A percentile compares a stretch with the other conserved stretches of the same genome.
These are phyloP conservation scores for Micrasema longulum DNA, from an alignment of 1,140 invertebrate species.

Conservation along the genomic window DNA sequence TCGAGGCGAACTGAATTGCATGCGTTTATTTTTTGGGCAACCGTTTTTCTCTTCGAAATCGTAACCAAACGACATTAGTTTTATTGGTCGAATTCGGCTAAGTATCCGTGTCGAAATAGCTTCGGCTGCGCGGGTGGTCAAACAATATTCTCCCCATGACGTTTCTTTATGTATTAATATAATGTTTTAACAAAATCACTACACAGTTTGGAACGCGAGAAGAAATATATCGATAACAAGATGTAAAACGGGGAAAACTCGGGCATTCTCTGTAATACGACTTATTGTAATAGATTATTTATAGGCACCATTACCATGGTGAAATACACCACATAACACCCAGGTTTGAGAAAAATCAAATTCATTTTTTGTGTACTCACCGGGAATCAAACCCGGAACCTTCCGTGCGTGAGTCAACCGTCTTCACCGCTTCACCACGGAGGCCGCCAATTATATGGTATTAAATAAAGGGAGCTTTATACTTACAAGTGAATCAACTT, in stretches of 20 bases:
- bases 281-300: no score
- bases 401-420: no score
- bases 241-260: background rate
- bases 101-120: slow-evolving; percentile 67
- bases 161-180: slow-evolving; percentile 48
- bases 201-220: no score
- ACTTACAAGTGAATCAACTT: slow-evolving; percentile 98
- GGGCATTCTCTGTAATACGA: no score
- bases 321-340: no score
- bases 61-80: slow-evolving; percentile 61
- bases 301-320: no score
- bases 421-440: no score
- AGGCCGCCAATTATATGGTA: background rate
- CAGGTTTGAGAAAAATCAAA: no score
- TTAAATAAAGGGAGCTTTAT: slow-evolving; percentile 50
- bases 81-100: slow-evolving; percentile 71
- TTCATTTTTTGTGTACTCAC: no score
- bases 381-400: no score
- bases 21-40: slow-evolving; percentile 38
- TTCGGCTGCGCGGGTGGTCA: slow-evolving; percentile 65
- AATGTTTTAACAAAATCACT: background rate
- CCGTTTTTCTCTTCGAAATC: slow-evolving; percentile 45
- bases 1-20: slow-evolving; percentile 28
- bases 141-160: slow-evolving; percentile 53
- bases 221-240: no score